Base-by-base conservation (phyloP, 2,888 invertebrate species). In the Xylota sylvarum region DNA sequence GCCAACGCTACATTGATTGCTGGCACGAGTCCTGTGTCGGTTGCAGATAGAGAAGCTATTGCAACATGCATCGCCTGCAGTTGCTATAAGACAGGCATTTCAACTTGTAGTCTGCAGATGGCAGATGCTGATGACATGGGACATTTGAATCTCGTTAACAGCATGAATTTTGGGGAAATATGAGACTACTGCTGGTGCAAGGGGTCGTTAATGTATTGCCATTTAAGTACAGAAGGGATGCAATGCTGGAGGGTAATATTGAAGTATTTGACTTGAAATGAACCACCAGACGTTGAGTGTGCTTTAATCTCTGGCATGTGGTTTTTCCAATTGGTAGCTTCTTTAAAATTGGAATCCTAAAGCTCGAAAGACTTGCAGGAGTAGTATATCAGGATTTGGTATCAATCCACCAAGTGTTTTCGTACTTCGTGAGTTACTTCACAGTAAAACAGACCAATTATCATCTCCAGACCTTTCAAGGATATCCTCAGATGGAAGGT, bases 51-150 rank as follows among this genome's bases (percentile, higher is more conserved):
- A 67, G 67, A 40, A 73, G 46, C 58, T 30, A 60, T 72, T 78
- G 77, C 82, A 82, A 70, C 82, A 82, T n/a, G n/a, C n/a, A n/a
- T 64, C 40, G 32, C 19, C 40, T 82, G 48, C 70, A 58, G 40
- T 55, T 52, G 46, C 17, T 65, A 6, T 65, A 43, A 30, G 32
- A 46, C 32, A 83, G 55, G 14, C 60, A 73, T 79, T 73, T 19
- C 55, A 80, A 79, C 70, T 80, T 80, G 85, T 84, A 67, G 74
- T 72, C 70, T 72, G 64, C 85, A 80, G 74, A 80, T 60, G 70
- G 70, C 85, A 85, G 85, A 58, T 85, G 85, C 76, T 81, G 85
- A 85, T 85, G 85, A 85, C 85, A 85, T 85, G 81, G 64, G 58
- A 85, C 81, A 85, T 83, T 83, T 79, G 79, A 83, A 83, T 83